Percentiles rank a stretch among this genome's conserved stretches.
These are phyloP conservation scores for Seira sanloemensis DNA, from an alignment of 2,888 invertebrate species.

Conservation along the genomic window DNA sequence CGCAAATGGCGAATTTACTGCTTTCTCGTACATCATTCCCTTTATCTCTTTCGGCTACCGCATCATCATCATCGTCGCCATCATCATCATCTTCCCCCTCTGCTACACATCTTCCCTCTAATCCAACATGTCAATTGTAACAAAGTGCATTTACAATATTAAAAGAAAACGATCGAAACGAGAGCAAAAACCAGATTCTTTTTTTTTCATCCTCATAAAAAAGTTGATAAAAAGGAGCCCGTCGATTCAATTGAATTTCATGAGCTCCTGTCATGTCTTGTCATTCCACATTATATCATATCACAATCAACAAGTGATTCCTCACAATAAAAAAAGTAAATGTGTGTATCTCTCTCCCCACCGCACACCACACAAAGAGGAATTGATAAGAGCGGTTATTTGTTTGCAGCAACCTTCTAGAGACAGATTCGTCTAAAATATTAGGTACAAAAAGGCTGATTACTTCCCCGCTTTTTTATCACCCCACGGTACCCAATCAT, in stretches of 20 bases:
- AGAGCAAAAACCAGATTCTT: constrained; percentile 40
- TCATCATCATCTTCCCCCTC: neutral
- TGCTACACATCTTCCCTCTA: neutral
- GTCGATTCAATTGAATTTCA: constrained; percentile 65
- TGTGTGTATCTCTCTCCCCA: neutral
- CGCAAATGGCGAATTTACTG: constrained; percentile 45
- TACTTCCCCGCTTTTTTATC: neutral
- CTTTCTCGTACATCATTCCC: constrained; percentile 22
- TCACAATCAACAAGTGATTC: constrained; percentile 61
- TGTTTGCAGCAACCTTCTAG: neutral
- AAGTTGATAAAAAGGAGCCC: constrained; percentile 55
- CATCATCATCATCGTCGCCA: neutral
- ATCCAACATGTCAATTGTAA: constrained; percentile 58
- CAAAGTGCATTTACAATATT: constrained; percentile 30
- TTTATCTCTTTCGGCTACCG: constrained; percentile 52
- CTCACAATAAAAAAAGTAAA: constrained; percentile 18
- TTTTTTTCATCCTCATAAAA: constrained; percentile 35
- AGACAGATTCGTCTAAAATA: neutral
- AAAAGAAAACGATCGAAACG: constrained; percentile 22
- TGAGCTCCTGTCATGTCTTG: constrained; percentile 66
- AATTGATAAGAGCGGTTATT: neutral
- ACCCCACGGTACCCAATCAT: too few species aligned
- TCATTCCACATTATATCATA: constrained; percentile 64
- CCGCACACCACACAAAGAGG: neutral
- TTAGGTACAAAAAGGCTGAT: neutral